Conservation (phyloP, 2,113 vertebrate species). For the Anarhynchus alexandrinus region DNA sequence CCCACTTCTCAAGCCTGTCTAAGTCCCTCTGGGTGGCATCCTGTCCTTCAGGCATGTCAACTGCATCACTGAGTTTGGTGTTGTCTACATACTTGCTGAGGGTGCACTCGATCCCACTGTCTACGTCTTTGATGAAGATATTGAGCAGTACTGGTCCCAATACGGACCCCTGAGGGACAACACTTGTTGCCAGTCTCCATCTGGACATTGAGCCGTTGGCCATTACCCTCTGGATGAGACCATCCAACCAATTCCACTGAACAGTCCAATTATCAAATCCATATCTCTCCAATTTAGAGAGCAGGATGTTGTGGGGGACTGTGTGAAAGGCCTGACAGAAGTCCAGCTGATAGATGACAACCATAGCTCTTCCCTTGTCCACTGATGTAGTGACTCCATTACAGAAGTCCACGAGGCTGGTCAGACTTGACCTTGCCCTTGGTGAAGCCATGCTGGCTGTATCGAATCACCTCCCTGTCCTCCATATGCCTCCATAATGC, state of each 20-base stretch:
- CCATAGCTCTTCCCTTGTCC: not conserved
- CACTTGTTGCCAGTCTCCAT: not conserved
- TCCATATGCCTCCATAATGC: not conserved
- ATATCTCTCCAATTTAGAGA: not conserved
- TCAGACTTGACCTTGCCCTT: not conserved
- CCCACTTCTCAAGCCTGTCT: not conserved
- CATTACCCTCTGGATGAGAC: not conserved
- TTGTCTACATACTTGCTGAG: not conserved
- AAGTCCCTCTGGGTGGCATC: not conserved
- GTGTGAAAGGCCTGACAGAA: not conserved
- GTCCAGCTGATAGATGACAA: not conserved
- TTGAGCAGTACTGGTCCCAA: not conserved
- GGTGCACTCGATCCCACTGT: not conserved
- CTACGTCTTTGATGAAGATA: not conserved
- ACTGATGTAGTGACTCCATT: not conserved
- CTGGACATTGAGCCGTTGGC: not conserved
- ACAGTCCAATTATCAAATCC: not conserved
- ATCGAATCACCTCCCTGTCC: not conserved
- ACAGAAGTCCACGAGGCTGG: not conserved
- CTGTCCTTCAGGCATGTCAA: not conserved
- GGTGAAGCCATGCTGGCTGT: not conserved
- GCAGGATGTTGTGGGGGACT: not conserved
- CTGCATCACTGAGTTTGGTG: not conserved
- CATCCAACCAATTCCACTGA: not conserved
- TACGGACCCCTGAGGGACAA: not conserved